Evolutionary conservation across 2,888 invertebrate genomes (phyloP), one percentile per base, ranked within the genome.

Genomic region (Eristalis intricaria): DNA sequence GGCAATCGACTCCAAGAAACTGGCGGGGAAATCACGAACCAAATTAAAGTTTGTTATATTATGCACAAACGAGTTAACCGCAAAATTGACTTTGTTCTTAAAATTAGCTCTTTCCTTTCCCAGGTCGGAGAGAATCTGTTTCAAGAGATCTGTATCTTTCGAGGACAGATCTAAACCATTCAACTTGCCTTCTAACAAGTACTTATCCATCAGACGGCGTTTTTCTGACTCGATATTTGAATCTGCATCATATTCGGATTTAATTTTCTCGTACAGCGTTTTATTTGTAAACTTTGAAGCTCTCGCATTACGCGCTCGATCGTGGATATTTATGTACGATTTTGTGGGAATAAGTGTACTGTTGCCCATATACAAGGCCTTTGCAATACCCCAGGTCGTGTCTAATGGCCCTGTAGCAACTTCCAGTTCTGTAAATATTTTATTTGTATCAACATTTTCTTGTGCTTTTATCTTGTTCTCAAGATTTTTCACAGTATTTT

Each of bases 311-410:
- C 95, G 94, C 0, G 97, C 97, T 89, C 98, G 94, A 85, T 96
- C 96, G 90, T 97, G 97, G 88, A 98, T 96, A 90, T 96, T 95
- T 90, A 96, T 93, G 90, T 97, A 98, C 65, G 95, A 95, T 90
- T 96, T 96, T 4, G 96, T 96, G 0, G 97, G 97, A 95, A 98
- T 97, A 13, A 96, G 91, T 0, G 96, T 95, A 90, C 96, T 96
- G 90, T 97, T 96, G 5, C 97, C 96, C 69, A 97, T 93, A 91
- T 97, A 97, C 13, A 98, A 92, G 4, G 97, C 95, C 92, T 98
- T 98, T 0, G 97, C 96, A 89, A 98, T 94, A 11, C 97, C 97
- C 97, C 97, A 98, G 4, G 97, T 97, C 68, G 96, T 95, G 91
- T 97, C 97, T 66, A 99, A 92, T 11, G 96, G 96, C 0, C 95